Evolutionary conservation across 2,888 invertebrate species (phyloP).

Genomic region (Marronus borbonicus): DNA sequence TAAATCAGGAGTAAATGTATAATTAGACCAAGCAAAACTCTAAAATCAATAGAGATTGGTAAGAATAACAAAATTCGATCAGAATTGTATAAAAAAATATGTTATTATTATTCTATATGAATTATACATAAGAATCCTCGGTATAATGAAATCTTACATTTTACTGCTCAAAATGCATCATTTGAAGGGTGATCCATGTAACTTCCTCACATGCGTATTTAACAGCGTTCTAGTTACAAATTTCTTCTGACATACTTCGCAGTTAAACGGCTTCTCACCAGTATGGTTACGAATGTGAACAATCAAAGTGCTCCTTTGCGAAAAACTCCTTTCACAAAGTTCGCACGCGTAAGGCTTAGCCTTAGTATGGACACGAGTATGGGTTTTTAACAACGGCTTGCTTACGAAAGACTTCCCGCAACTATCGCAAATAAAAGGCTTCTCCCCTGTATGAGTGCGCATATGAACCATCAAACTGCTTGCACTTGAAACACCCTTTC

Average conservation of each 20-base stretch:
- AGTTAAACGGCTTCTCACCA: slow-evolving; percentile 72
- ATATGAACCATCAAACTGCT: slow-evolving; percentile 64
- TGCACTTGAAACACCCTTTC: slow-evolving; percentile 68
- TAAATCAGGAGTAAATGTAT: too few relatives aligned
- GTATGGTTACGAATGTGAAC: slow-evolving; percentile 72
- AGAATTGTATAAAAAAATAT: too few relatives aligned
- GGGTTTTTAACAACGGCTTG: slow-evolving; percentile 61
- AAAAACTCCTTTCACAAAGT: slow-evolving; percentile 52
- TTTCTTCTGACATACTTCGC: slow-evolving; percentile 72
- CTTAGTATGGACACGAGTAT: slow-evolving; percentile 52
- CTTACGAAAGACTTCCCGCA: slow-evolving; percentile 54
- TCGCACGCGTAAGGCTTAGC: slow-evolving; percentile 51
- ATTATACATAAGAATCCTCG: too few relatives aligned
- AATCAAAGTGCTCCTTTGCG: slow-evolving; percentile 71
- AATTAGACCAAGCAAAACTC: too few relatives aligned
- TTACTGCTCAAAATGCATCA: too few relatives aligned
- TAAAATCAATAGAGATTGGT: too few relatives aligned
- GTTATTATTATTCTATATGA: too few relatives aligned
- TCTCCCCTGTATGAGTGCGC: slow-evolving; percentile 71
- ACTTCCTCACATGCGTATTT: slow-evolving; percentile 70
- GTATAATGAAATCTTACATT: too few relatives aligned
- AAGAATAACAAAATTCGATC: too few relatives aligned
- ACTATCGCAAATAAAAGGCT: slow-evolving; percentile 68
- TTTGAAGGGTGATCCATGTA: slow-evolving; percentile 59
- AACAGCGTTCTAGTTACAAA: slow-evolving; percentile 73